Conservation (phyloP, 2,888 invertebrate species). For the Pristionchus maxplancki region DNA sequence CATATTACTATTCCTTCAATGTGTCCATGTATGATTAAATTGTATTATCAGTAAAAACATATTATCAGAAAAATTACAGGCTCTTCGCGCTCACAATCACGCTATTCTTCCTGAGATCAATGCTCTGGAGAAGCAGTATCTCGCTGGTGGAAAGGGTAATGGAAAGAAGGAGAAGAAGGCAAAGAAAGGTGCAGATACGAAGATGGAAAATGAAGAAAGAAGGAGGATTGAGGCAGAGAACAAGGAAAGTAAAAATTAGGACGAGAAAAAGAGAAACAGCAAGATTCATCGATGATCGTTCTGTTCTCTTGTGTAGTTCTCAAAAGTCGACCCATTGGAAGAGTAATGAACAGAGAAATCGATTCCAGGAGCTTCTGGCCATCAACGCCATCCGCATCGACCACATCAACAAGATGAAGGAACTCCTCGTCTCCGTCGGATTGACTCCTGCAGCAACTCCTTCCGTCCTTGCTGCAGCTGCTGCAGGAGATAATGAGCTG, state of each 20-base stretch:
- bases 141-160: not conserved
- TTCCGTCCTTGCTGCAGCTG: not conserved
- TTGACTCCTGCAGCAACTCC: not conserved
- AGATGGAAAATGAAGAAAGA: not conserved
- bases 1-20: too few relatives aligned
- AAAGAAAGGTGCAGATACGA: not conserved
- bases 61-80: not conserved
- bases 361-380: not conserved
- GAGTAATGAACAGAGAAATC: too few relatives aligned
- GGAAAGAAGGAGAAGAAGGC: not conserved
- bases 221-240: not conserved
- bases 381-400: not conserved
- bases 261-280: too few relatives aligned
- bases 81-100: not conserved
- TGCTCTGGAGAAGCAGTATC: not conserved
- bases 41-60: too few relatives aligned
- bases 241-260: too few relatives aligned
- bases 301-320: too few relatives aligned
- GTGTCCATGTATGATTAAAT: too few relatives aligned
- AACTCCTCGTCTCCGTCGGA: not conserved
- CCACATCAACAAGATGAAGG: not conserved
- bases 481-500: not conserved
- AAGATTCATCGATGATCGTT: too few relatives aligned
- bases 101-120: not conserved
- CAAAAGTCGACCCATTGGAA: too few relatives aligned